A percentile compares a stretch with the other conserved stretches of the same genome.
These are phyloP conservation scores for Hydrotaea diabolus DNA, from an alignment of 2,888 invertebrate genomes.

Conservation along the genomic window DNA sequence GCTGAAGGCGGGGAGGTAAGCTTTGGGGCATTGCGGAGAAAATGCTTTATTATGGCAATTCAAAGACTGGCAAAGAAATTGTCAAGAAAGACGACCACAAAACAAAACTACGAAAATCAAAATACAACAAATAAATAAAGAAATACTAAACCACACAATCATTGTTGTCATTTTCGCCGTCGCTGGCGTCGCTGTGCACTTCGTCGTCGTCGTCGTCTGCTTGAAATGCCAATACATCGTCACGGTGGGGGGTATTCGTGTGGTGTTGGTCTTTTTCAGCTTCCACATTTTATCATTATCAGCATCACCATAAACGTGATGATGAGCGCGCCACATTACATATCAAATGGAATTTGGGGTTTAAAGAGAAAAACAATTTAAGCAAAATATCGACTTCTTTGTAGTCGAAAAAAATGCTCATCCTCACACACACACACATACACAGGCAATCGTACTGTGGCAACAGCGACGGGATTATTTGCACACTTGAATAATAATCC, in stretches of 20 bases:
- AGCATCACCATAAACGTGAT: background rate
- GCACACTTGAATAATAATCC: constrained; percentile 2
- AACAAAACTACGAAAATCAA: constrained; percentile 43
- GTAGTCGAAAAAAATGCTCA: background rate
- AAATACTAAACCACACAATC: constrained; percentile 23
- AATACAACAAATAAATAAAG: constrained; percentile 69
- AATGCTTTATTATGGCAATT: constrained; percentile 33
- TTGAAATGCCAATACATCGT: constrained; percentile 16
- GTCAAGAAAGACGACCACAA: constrained; percentile 39
- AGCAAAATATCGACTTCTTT: background rate
- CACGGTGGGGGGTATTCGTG: background rate
- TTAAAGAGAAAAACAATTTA: background rate
- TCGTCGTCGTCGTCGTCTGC: background rate
- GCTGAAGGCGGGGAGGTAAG: background rate
- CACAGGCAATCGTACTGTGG: background rate
- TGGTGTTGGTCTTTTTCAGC: constrained; percentile 15
- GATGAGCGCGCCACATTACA: no score
- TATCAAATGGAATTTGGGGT: constrained; percentile 2
- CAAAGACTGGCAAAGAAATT: constrained; percentile 37
- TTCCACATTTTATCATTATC: background rate
- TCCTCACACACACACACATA: background rate
- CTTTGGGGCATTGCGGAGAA: background rate
- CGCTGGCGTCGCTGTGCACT: background rate
- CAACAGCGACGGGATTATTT: background rate
- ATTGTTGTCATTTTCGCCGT: background rate